These are phyloP conservation scores for Ferdinandea cuprea DNA, from an alignment of 2,888 invertebrate species.

Conservation along the genomic window DNA sequence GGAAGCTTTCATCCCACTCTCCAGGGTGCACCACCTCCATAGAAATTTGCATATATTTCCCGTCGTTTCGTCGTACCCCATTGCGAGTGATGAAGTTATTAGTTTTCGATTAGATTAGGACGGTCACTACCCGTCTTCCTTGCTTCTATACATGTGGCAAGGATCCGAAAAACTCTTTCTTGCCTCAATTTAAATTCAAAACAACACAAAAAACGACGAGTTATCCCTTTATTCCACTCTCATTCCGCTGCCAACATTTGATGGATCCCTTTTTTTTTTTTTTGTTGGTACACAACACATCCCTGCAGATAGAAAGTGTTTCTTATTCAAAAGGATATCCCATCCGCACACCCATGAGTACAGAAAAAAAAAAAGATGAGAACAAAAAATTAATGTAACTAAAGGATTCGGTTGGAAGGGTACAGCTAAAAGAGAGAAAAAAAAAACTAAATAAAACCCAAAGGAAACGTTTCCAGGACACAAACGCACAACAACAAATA, in stretches of 20 bases:
- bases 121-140: conserved; percentile 8
- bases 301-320: conserved; percentile 53
- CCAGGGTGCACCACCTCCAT: conserved; percentile 31
- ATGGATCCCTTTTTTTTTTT: conserved; percentile 70
- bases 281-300: conserved; percentile 40
- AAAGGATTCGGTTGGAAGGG: conserved; percentile 59
- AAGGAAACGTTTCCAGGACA: conserved; percentile 52
- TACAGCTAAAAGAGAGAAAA: conserved; percentile 15
- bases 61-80: conserved; percentile 57
- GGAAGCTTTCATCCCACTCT: conserved; percentile 29
- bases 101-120: conserved; percentile 71
- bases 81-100: conserved; percentile 66
- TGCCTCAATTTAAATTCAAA: conserved; percentile 53
- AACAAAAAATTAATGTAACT: conserved; percentile 43
- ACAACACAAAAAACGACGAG: conserved; percentile 36
- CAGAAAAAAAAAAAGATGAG: conserved; percentile 40
- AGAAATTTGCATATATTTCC: conserved; percentile 70
- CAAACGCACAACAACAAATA: conserved; percentile 40
- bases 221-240: conserved; percentile 64
- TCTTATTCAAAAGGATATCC: conserved; percentile 70
- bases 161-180: conserved; percentile 39
- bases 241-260: conserved; percentile 60
- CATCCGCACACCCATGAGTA: conserved; percentile 41
- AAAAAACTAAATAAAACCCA: background rate
- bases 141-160: conserved; percentile 38